These are phyloP conservation scores for Aegotheles bennettii DNA, from an alignment of 2,113 vertebrate species.

Conservation along the genomic window DNA sequence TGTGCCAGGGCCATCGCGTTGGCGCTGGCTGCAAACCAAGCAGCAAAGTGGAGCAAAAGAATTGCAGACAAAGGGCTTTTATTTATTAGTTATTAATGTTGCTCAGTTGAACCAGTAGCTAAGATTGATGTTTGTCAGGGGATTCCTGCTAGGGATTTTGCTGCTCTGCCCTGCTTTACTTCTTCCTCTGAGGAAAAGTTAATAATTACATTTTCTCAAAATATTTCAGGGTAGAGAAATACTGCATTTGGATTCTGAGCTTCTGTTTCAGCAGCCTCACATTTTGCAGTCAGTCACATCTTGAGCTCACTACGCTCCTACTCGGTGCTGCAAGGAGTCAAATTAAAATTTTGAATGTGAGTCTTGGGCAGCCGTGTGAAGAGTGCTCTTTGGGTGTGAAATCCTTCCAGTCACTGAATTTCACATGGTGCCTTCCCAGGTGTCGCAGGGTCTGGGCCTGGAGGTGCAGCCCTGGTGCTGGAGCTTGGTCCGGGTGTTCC, in stretches of 20 bases:
- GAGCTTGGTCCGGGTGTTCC: rapidly evolving
- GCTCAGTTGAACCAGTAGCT: neutral
- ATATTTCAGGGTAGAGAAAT: neutral
- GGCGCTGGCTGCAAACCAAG: neutral
- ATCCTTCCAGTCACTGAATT: neutral
- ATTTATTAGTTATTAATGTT: neutral
- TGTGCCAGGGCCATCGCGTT: neutral
- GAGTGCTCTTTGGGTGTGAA: neutral
- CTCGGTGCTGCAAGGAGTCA: neutral
- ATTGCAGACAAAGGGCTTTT: constrained; percentile 31
- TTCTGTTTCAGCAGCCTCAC: neutral
- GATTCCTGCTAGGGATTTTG: neutral
- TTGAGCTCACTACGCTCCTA: neutral
- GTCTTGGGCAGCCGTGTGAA: rapidly evolving
- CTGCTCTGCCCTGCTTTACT: neutral
- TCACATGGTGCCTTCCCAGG: neutral
- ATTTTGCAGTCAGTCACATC: neutral
- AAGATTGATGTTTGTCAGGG: neutral
- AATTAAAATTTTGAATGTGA: neutral
- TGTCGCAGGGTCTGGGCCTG: neutral
- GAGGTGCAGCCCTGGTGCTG: neutral
- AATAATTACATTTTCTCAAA: neutral
- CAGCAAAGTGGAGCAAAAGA: constrained; percentile 21
- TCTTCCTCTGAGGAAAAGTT: neutral
- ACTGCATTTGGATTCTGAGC: neutral